phyloP scores from a whole-genome alignment of 92 coral and sea anemone genomes.

The Epizoanthus illoricatus region DNA sequence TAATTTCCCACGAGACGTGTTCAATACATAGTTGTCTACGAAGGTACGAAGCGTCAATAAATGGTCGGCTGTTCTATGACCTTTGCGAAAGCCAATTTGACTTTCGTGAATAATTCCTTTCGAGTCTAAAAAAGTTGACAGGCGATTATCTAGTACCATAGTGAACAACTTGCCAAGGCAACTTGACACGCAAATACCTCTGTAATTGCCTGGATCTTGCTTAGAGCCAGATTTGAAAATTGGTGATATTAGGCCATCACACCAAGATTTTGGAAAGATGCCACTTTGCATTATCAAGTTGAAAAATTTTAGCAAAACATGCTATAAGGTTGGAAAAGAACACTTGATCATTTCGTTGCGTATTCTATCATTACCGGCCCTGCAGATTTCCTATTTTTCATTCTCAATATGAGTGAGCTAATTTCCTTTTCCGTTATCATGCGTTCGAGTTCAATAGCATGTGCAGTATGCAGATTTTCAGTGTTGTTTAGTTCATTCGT shows the following conservation, averaged over 20 bases:
- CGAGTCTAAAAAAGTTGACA: neutral
- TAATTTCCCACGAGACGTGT: neutral
- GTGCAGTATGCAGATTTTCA: no score
- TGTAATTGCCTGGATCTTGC: neutral
- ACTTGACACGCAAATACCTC: neutral
- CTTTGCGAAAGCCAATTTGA: slow-evolving; percentile 7
- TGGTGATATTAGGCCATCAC: slow-evolving; percentile 23
- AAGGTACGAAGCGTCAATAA: neutral
- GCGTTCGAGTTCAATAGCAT: no score
- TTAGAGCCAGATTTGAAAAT: slow-evolving; percentile 19
- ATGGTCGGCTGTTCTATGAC: neutral
- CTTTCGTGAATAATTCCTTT: neutral
- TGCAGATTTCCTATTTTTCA: slow-evolving; percentile 15
- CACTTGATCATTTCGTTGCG: slow-evolving; percentile 17
- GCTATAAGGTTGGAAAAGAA: neutral
- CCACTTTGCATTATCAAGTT: slow-evolving; percentile 6
- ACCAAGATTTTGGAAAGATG: slow-evolving; percentile 11
- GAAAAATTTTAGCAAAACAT: slow-evolving; percentile 7
- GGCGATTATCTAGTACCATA: slow-evolving; percentile 5
- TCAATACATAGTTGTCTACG: slow-evolving; percentile 20
- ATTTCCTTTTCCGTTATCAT: no score
- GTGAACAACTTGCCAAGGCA: slow-evolving; percentile 10
- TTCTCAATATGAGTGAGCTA: neutral
- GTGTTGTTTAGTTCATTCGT: no score
- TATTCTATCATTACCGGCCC: slow-evolving; percentile 4